Base-by-base conservation (phyloP, 2,797 vertebrate genomes). In the Anas bernieri region DNA sequence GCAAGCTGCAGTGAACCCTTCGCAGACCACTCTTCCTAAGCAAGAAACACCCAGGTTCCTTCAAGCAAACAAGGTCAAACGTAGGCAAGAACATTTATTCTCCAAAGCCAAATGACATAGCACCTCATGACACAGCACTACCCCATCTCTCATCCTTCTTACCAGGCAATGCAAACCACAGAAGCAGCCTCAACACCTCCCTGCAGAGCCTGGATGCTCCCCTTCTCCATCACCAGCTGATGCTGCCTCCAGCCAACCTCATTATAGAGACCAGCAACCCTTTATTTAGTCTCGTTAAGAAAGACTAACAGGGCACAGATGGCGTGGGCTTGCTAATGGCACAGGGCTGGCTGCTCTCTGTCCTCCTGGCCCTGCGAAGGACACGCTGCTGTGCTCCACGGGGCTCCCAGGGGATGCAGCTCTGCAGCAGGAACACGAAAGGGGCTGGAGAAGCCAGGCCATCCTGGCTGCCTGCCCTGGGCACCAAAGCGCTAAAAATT, bases 61-160 rank as follows among this genome's bases (percentile, higher is more conserved):
- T 75, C 11, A 64, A 63, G 17, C 83, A 82, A 79, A 77, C 23
- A 14, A 31, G 25, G 58, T 54, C 75, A 35, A 52, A 22, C 14
- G 10, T 20, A 33, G 31, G 66, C 50, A 33, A 33, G 18, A 39
- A 26, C 8, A 67, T 82, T 79, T 14, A 50, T 5, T 11, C 74
- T 33, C 59, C 46, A 37, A 69, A 74, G 31, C 31, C 73, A 86
- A 69, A 39, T 5, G 5, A 7, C 6, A 11, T 2, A 67, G 31
- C 6, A 2, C 41, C 41, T 16, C 37, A 9, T 1, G 1, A 64
- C 0, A 0, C 37, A 39, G 6, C 31, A 52, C 25, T 39, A 50
- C 17, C 43, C 33, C 5, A 2, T 12, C 39, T 14, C 37, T 31
- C 39, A 35, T 59, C 52, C 50, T 88, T 82, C 52, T 63, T 17